These are phyloP conservation scores for Synanceia verrucosa DNA, from an alignment of 2,797 vertebrate species.

Conservation along the genomic window DNA sequence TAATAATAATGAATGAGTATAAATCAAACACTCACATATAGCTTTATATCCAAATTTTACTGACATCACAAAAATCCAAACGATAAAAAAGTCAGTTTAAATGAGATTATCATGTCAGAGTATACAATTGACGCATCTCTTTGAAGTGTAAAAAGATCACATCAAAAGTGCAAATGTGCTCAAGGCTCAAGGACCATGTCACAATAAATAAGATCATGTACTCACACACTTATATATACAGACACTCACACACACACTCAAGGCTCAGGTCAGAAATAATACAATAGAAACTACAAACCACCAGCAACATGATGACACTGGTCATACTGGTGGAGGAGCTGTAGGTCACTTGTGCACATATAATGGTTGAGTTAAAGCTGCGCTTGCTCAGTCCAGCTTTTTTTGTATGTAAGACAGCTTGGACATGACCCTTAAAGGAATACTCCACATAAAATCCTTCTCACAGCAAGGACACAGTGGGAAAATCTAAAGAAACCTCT, in stretches of 20 bases:
- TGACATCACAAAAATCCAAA: constrained; percentile 43
- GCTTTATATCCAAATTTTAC: constrained; percentile 60
- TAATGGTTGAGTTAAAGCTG: constrained; percentile 12
- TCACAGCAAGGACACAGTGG: background rate
- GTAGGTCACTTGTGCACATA: constrained; percentile 42
- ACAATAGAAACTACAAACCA: background rate
- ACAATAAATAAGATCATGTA: constrained; percentile 65
- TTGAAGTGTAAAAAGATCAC: constrained; percentile 17
- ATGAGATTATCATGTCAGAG: constrained; percentile 31
- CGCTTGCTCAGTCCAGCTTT: background rate
- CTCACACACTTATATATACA: constrained; percentile 26
- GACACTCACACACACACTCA: background rate
- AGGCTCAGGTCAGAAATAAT: constrained; percentile 33
- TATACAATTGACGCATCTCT: constrained; percentile 36
- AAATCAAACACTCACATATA: background rate
- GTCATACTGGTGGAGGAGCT: constrained; percentile 33
- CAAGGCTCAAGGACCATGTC: constrained; percentile 49
- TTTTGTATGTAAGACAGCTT: background rate
- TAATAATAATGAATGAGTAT: no score
- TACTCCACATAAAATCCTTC: no score
- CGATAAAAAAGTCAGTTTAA: background rate
- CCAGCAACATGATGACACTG: background rate
- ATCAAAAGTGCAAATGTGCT: constrained; percentile 74
- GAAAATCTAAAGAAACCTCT: background rate
- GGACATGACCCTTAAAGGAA: background rate